Base-by-base conservation (phyloP, 2,888 invertebrate genomes). In the Acrocera orbiculus region DNA sequence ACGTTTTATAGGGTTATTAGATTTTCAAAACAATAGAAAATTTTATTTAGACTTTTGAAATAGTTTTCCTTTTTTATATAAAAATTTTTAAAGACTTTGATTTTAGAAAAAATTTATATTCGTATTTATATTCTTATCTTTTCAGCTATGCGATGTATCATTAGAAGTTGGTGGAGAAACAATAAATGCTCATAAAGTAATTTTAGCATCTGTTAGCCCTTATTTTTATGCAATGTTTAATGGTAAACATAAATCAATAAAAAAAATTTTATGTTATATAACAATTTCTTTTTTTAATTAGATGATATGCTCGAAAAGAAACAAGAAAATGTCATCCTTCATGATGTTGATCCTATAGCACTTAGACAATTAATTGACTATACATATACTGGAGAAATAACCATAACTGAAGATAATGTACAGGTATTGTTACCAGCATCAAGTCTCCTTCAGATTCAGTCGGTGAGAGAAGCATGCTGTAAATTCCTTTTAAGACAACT, bases 341-440 rank as follows among this genome's bases (percentile, higher is more conserved):
- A 60, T 36, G 61, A 61, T 40, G 55, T 61, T 34, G 75, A 75
- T 46, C 64, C 74, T 15, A 62, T 65, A 26, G 76, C 76, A 10
- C 62, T 80, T 40, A 65, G 71, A 41, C 64, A 72, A 40, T 63
- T 81, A 34, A 68, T 81, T 37, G 76, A 79, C 42, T 81, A 77
- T 54, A 72, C 77, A 3, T 81, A 81, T 54, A 76, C 77, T 0
- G 78, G 78, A 4, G 74, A 77, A 56, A 70, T 76, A 35, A 63
- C 67, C 36, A 71, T 76, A 27, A 70, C 69, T 17, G 74, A 75
- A 54, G 69, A 69, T 46, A 75, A 74, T 52, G 74, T 75, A n/a
- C 70, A 70, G 56, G 68, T 67, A 40, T 55, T 80, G 36, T 58
- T 81, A 43, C 77, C 78, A 13, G 79, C 78, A 9, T 78, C 79